Conservation (phyloP, 2,888 invertebrate species). For the Camponotus fellah region DNA sequence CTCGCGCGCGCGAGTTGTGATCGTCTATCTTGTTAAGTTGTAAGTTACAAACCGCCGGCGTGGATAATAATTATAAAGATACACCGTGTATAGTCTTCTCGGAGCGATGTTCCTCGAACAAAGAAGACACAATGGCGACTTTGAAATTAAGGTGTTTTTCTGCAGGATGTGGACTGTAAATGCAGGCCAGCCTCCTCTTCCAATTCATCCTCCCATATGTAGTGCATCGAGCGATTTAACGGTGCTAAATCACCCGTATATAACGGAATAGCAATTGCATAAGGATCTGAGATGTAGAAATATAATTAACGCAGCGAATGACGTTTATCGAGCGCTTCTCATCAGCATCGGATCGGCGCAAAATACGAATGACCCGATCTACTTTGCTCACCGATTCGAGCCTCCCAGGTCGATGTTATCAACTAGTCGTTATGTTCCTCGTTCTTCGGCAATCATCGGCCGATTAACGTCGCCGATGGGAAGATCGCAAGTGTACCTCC, state of each 20-base stretch:
- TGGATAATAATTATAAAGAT: slow-evolving; percentile 17
- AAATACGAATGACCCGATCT: slow-evolving; percentile 6
- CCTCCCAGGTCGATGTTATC: slow-evolving; percentile 6
- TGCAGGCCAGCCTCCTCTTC: not conserved
- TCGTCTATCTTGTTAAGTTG: slow-evolving; percentile 53
- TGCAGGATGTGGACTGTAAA: not conserved
- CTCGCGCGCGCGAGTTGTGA: slow-evolving; percentile 43
- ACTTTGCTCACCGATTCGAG: slow-evolving; percentile 30
- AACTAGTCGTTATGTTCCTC: slow-evolving; percentile 22
- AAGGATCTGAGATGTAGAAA: slow-evolving; percentile 32
- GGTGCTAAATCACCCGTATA: slow-evolving; percentile 26
- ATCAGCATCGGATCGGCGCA: not conserved
- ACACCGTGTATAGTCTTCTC: not conserved
- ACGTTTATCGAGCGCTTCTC: slow-evolving; percentile 26
- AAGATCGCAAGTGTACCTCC: not conserved
- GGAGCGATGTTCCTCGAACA: not conserved
- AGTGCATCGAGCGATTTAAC: slow-evolving; percentile 25
- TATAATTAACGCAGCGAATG: slow-evolving; percentile 22
- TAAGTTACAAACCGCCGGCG: slow-evolving; percentile 17
- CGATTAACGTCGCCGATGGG: not conserved
- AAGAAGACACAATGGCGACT: not conserved
- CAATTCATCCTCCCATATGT: slow-evolving; percentile 2
- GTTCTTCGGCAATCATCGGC: not conserved
- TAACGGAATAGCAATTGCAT: slow-evolving; percentile 41
- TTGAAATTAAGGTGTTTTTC: not conserved